Evolutionary conservation across 2,797 vertebrate genomes (phyloP).

Genomic region (Nyctibius grandis): DNA sequence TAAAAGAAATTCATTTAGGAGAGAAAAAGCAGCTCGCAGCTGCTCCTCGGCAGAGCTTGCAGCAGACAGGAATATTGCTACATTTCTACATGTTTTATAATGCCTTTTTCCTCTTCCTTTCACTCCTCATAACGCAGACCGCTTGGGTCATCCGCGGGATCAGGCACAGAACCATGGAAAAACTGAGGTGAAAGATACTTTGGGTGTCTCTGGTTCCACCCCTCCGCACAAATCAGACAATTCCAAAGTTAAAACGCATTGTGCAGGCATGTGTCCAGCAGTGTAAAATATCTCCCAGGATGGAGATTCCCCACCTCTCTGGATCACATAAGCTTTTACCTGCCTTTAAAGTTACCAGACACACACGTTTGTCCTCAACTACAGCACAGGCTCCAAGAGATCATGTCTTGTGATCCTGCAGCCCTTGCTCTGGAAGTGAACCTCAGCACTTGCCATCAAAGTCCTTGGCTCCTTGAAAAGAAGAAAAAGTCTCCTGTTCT

Average conservation of each 20-base stretch:
- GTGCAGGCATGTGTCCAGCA: background rate
- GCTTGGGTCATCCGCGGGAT: background rate
- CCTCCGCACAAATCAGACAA: accelerated
- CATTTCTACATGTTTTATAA: background rate
- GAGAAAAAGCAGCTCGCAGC: conserved; percentile 13
- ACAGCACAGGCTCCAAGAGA: background rate
- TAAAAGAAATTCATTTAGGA: background rate
- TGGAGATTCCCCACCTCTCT: background rate
- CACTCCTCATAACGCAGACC: background rate
- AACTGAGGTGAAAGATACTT: background rate
- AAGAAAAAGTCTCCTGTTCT: background rate
- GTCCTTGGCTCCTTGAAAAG: background rate
- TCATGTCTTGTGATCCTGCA: accelerated
- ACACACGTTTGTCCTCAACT: background rate
- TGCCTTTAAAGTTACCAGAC: background rate
- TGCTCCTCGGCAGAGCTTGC: background rate
- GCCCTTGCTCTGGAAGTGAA: background rate
- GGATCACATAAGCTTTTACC: background rate
- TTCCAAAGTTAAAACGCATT: background rate
- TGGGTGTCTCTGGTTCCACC: background rate
- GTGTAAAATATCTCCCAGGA: background rate
- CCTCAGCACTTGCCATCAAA: background rate
- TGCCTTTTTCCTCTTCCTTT: background rate
- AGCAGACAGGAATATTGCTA: background rate
- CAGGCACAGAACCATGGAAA: background rate